Conservation (phyloP, 2,113 vertebrate genomes). For the Laterallus jamaicensis region DNA sequence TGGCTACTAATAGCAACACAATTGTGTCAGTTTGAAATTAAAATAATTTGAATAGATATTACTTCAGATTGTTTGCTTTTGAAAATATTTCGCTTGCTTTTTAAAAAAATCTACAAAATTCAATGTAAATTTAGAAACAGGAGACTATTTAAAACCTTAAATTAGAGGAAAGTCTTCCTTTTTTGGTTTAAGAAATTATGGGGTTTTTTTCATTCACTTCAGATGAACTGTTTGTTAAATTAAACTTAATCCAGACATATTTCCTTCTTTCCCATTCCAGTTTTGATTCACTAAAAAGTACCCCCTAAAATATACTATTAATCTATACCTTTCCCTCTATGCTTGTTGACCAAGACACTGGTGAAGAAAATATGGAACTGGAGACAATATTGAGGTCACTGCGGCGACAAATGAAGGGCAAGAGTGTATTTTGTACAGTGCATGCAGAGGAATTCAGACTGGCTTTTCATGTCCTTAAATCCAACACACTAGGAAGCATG, state of each 20-base stretch:
- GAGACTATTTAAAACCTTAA: neutral
- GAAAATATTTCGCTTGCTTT: neutral
- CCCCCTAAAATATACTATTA: fast-evolving
- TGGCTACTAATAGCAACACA: neutral
- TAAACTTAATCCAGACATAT: neutral
- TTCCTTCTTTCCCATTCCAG: neutral
- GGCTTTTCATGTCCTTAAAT: neutral
- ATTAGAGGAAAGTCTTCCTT: neutral
- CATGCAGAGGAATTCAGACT: neutral
- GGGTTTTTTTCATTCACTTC: neutral
- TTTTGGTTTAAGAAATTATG: neutral
- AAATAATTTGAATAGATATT: neutral
- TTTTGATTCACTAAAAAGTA: neutral
- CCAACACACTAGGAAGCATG: neutral
- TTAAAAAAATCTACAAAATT: neutral
- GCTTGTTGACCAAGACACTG: fast-evolving
- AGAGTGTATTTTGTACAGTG: neutral
- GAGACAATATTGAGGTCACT: neutral
- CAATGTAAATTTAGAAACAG: neutral
- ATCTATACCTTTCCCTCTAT: neutral
- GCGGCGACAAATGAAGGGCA: neutral
- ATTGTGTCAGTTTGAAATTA: neutral
- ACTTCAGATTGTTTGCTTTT: neutral
- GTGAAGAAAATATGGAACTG: neutral
- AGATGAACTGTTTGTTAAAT: neutral